These are phyloP conservation scores for Koerneria pararmatus DNA, from an alignment of 2,888 invertebrate species.

Conservation along the genomic window DNA sequence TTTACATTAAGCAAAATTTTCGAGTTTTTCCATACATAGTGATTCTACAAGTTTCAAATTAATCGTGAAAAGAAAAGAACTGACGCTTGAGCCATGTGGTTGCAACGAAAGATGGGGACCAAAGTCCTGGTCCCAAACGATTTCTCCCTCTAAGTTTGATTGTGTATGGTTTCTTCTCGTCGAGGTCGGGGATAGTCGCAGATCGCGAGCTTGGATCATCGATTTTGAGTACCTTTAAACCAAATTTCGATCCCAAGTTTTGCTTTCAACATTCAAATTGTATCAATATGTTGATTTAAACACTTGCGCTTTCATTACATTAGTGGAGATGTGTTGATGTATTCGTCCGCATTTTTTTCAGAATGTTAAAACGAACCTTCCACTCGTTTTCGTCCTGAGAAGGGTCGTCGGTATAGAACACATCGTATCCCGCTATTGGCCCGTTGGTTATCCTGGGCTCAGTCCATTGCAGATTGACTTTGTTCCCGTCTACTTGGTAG, in stretches of 20 bases:
- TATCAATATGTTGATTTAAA: no score
- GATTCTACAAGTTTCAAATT: constrained; percentile 6
- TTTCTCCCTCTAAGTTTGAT: constrained; percentile 54
- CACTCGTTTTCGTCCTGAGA: constrained; percentile 46
- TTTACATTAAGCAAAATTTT: constrained; percentile 5
- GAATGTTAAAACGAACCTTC: constrained; percentile 34
- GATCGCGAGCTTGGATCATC: constrained; percentile 42
- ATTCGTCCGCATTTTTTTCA: no score
- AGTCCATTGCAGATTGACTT: constrained; percentile 52
- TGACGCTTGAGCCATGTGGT: constrained; percentile 50
- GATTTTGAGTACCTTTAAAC: constrained; percentile 35
- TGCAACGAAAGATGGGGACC: constrained; percentile 43
- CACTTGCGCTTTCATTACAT: neutral
- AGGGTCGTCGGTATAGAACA: constrained; percentile 53
- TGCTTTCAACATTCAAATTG: constrained; percentile 29
- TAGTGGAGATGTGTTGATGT: neutral
- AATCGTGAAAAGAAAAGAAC: constrained; percentile 13
- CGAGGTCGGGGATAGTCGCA: constrained; percentile 40
- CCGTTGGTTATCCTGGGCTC: constrained; percentile 54
- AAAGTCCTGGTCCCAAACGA: constrained; percentile 52
- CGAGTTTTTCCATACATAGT: neutral
- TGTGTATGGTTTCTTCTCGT: constrained; percentile 53
- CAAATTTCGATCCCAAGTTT: no score
- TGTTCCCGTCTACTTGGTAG: constrained; percentile 54
- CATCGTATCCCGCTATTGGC: constrained; percentile 54